Evolutionary conservation across 2,113 vertebrate genomes (phyloP).

Genomic region (Oceanites oceanicus): DNA sequence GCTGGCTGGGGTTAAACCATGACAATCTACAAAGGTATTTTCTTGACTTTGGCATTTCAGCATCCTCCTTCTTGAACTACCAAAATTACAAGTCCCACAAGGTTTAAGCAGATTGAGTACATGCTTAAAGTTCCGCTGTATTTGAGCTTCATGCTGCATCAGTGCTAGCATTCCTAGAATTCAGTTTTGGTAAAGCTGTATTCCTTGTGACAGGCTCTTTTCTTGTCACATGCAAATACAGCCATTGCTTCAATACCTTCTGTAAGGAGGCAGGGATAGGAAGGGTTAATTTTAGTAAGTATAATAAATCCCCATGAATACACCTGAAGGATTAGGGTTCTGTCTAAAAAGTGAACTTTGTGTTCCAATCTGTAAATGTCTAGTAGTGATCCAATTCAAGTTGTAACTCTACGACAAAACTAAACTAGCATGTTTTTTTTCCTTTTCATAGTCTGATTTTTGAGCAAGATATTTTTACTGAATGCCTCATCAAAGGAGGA

Average conservation of each 20-base stretch:
- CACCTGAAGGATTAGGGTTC: not conserved
- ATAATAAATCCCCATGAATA: not conserved
- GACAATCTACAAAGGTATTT: not conserved
- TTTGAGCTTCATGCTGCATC: not conserved
- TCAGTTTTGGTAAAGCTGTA: not conserved
- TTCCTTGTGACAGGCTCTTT: not conserved
- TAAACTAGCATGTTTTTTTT: not conserved
- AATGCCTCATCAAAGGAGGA: not conserved
- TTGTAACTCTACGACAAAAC: not conserved
- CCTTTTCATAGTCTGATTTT: not conserved
- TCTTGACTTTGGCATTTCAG: not conserved
- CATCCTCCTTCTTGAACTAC: not conserved
- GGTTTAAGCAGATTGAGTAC: not conserved
- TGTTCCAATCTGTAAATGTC: not conserved
- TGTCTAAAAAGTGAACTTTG: not conserved
- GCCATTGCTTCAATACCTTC: not conserved
- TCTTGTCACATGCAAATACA: not conserved
- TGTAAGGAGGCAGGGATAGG: not conserved
- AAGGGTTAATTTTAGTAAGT: not conserved
- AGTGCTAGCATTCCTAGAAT: not conserved
- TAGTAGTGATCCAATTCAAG: not conserved
- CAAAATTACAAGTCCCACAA: not conserved
- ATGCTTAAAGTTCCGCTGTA: not conserved
- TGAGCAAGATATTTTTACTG: not conserved
- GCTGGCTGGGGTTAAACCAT: too few species aligned